Base-by-base conservation (phyloP, 2,113 vertebrate genomes). In the Heptranchias perlo region DNA sequence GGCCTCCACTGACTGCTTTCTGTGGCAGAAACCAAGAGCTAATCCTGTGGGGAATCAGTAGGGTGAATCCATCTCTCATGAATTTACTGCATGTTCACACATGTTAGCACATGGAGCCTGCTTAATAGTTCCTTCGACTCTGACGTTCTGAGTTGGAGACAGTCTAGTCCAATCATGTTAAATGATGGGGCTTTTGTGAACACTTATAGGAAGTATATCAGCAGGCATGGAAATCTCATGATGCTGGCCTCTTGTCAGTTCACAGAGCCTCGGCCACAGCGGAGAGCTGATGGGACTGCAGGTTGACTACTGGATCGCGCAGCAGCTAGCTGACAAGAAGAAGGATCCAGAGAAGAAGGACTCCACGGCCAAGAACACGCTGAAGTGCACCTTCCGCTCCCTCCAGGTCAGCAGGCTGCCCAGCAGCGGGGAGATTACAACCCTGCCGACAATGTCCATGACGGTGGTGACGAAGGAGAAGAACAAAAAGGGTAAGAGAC, bases 371-470 rank as follows among this genome's bases (percentile, higher is more conserved):
- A 99, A 99, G 98, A 99, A 98, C 97, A 99, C 99, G 49, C 98
- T 99, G 96, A 99, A 99, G 98, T 99, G 99, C 98, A 99, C 99
- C 98, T 99, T 99, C 98, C 99, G 99, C 98, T 99, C 99, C 97
- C 99, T 99, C 96, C 99, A 99, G 98, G 99, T 99, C 98, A 99
- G 99, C 98, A 98, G 99, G 98, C 97, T 99, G 96, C 99, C 99
- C 96, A 97, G 97, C 91, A 97, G 97, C 0, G 97, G 98, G 0
- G 99, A 99, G 97, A 97, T 96, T 0, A 96, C 97, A 44, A 96
- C 98, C 96, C 97, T 98, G 94, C 98, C 99, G 94, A 98, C 98
- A 16, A 99, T 99, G 99, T 99, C 98, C 96, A 99, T 99, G 99
- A 99, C 98, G 0, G 98, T 99, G 0, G 99, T 99, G 97, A 99